These are phyloP conservation scores for Alcedo atthis DNA, from an alignment of 2,797 vertebrate genomes.

Conservation along the genomic window DNA sequence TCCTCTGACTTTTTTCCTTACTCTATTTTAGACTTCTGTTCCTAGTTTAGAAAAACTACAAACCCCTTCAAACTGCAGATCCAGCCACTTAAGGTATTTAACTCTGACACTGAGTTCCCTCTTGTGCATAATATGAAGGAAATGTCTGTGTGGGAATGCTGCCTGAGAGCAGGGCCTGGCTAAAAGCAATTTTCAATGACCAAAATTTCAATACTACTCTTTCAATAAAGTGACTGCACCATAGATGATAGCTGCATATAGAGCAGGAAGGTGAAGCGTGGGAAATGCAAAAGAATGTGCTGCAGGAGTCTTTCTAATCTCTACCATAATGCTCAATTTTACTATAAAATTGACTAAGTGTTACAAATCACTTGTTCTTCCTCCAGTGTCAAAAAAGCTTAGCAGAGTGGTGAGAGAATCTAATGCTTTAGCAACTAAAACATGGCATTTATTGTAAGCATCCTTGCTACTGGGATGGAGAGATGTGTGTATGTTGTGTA, in stretches of 20 bases:
- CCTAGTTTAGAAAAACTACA: background rate
- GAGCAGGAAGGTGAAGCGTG: background rate
- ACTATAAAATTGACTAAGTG: background rate
- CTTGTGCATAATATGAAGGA: background rate
- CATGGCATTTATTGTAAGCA: background rate
- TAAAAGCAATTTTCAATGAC: background rate
- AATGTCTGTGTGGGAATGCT: background rate
- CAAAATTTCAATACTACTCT: background rate
- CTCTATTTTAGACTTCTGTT: background rate
- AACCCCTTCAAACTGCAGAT: background rate
- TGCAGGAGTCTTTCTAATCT: background rate
- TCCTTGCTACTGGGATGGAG: background rate
- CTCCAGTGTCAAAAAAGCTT: background rate
- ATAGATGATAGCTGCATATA: background rate
- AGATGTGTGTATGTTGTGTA: background rate
- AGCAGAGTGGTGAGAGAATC: background rate
- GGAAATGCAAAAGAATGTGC: background rate
- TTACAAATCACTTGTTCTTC: constrained; percentile 1
- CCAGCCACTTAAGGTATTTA: background rate
- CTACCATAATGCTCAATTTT: background rate
- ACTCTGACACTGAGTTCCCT: background rate
- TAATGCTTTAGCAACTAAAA: background rate
- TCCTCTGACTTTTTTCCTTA: background rate
- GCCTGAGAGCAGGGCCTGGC: background rate
- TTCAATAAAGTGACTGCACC: background rate